phyloP scores from a whole-genome alignment of 2,113 vertebrate species.

The Hassar affinis region DNA sequence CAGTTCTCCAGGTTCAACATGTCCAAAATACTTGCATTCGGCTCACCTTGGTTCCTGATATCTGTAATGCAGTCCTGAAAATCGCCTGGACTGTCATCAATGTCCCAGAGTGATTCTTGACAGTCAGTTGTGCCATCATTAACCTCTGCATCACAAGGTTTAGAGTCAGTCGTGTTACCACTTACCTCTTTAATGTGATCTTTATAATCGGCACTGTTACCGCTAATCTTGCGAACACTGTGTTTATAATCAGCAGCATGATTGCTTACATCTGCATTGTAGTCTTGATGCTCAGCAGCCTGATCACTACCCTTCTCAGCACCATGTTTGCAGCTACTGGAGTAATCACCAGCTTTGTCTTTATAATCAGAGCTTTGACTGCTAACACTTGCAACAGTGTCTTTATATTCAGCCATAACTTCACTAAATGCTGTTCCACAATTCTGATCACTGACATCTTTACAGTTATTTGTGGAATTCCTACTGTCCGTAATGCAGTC shows the following conservation, averaged over 20 bases:
- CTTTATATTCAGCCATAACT: background rate
- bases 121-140: background rate
- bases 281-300: background rate
- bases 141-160: background rate
- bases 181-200: background rate
- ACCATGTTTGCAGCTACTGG: background rate
- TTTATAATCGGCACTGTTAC: background rate
- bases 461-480: background rate
- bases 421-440: background rate
- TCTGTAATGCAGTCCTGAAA: conserved; percentile 14
- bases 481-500: background rate
- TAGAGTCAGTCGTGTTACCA: background rate
- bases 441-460: background rate
- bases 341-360: background rate
- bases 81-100: background rate
- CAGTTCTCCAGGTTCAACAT: conserved; percentile 35
- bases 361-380: background rate
- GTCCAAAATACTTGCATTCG: background rate
- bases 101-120: background rate
- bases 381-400: background rate
- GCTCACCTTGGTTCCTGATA: background rate
- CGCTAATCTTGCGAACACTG: background rate
- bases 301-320: background rate
- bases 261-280: background rate
- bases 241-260: background rate